These are phyloP conservation scores for Lordiphosa andalusiaca DNA, from an alignment of 2,888 invertebrate genomes.

Conservation along the genomic window DNA sequence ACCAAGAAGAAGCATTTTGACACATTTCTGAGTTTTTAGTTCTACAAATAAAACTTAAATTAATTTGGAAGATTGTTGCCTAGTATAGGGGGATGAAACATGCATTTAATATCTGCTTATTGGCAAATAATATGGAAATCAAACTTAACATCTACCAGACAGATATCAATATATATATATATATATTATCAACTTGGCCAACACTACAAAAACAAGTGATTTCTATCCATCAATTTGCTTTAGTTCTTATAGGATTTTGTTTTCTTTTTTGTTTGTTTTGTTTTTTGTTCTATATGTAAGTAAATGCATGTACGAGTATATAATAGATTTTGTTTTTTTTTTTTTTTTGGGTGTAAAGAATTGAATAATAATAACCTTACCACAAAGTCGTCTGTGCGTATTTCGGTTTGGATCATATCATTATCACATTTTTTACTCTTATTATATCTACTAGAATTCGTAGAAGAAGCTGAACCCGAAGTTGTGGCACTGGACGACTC, in stretches of 20 bases:
- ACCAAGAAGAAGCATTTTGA: too few relatives aligned
- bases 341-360: constrained; percentile 57
- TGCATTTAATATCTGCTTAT: too few relatives aligned
- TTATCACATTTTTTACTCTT: constrained; percentile 81
- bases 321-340: constrained; percentile 1
- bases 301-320: background rate
- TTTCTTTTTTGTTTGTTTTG: too few relatives aligned
- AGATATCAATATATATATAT: too few relatives aligned
- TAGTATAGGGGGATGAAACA: too few relatives aligned
- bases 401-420: constrained; percentile 83
- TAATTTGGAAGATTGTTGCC: too few relatives aligned
- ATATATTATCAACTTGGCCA: too few relatives aligned
- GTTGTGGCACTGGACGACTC: constrained; percentile 51
- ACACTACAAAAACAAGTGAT: background rate
- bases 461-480: constrained; percentile 19
- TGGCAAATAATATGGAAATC: too few relatives aligned
- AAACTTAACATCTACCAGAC: too few relatives aligned
- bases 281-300: too few relatives aligned
- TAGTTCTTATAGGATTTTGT: background rate
- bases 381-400: constrained; percentile 86
- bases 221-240: background rate
- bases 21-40: too few relatives aligned
- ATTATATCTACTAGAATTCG: constrained; percentile 63
- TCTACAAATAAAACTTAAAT: too few relatives aligned
- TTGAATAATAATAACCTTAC: constrained; percentile 82